Percentiles rank a stretch among this genome's conserved stretches.
Evolutionary conservation across 2,888 invertebrate species (phyloP).

Genomic region (Cyclophora albipunctata): DNA sequence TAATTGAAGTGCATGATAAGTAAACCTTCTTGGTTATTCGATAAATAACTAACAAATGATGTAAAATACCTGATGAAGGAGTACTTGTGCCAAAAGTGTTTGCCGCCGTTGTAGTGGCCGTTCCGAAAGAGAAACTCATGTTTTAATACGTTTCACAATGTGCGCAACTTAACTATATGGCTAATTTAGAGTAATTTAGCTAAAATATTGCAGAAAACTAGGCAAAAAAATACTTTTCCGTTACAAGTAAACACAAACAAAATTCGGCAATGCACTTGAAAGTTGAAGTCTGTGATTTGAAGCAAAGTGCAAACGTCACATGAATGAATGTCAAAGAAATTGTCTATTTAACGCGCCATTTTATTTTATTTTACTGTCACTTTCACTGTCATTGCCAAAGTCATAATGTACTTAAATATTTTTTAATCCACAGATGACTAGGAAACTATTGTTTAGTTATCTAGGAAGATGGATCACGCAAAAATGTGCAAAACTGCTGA

Average conservation of each 20-base stretch:
- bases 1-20: background rate
- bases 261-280: background rate
- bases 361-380: background rate
- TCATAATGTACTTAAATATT: background rate
- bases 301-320: background rate
- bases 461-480: no score
- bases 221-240: background rate
- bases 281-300: background rate
- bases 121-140: conserved; percentile 55
- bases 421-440: no score
- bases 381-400: background rate
- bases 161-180: background rate
- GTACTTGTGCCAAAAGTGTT: conserved; percentile 52
- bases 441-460: no score
- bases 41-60: background rate
- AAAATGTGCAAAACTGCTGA: no score
- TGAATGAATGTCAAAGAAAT: no score
- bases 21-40: background rate
- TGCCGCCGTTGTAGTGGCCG: conserved; percentile 44
- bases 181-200: no score
- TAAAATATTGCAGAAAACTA: no score
- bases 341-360: background rate
- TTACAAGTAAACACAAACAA: background rate
- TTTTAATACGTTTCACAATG: conserved; percentile 5
- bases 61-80: conserved; percentile 43